Percentiles rank a stretch among this genome's conserved stretches.
Conservation (phyloP, 2,888 invertebrate genomes). For the Caenorhabditis imperialis region DNA sequence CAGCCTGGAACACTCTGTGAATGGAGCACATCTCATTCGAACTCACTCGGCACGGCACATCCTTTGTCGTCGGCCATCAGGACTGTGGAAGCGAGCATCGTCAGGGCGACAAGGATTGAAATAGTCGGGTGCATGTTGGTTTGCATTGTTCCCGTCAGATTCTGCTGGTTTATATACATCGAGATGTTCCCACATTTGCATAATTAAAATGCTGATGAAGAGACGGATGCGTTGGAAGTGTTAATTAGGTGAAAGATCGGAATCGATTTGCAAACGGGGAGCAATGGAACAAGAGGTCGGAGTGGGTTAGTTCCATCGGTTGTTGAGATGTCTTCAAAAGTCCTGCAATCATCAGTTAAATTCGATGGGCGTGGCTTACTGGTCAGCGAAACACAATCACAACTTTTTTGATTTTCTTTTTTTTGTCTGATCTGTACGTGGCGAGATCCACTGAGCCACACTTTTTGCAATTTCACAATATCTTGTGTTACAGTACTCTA, state of each 20-base stretch:
- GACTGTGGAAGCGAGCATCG: background rate
- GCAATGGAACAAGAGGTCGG: background rate
- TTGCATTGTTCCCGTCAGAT: background rate
- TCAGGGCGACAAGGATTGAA: background rate
- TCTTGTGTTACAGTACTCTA: too few relatives aligned
- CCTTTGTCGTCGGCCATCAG: background rate
- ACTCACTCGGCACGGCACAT: background rate
- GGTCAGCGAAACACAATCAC: too few relatives aligned
- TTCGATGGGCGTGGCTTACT: too few relatives aligned
- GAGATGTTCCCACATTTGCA: background rate
- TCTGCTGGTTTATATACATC: background rate
- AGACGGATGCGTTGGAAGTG: too few relatives aligned
- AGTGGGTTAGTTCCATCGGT: background rate
- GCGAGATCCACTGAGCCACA: too few relatives aligned
- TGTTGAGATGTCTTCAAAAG: background rate
- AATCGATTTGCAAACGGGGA: background rate
- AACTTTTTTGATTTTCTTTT: too few relatives aligned
- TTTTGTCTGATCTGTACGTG: too few relatives aligned
- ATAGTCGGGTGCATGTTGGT: background rate
- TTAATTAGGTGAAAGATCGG: background rate
- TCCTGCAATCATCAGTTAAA: too few relatives aligned
- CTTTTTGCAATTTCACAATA: too few relatives aligned
- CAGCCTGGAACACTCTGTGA: conserved; percentile 8
- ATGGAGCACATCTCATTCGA: background rate
- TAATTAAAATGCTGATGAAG: conserved; percentile 5